Conservation (phyloP, 2,797 vertebrate species). For the Loris lydekkerianus region DNA sequence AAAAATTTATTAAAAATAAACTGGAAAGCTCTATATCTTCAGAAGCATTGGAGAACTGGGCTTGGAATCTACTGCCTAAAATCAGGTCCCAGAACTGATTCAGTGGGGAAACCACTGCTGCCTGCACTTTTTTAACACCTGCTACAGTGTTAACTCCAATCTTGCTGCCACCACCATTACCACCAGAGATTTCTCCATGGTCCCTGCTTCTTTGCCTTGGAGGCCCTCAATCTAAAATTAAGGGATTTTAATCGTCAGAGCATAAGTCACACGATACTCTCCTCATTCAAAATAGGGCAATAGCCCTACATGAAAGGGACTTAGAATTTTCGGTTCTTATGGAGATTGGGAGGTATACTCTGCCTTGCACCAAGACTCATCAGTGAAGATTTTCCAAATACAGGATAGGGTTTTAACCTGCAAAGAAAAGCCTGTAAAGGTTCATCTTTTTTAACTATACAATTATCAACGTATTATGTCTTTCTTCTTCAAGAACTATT, state of each 20-base stretch:
- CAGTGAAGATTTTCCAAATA: not conserved
- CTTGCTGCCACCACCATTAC: not conserved
- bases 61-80: not conserved
- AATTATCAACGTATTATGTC: not conserved
- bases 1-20: not conserved
- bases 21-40: not conserved
- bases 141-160: not conserved
- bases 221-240: not conserved
- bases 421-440: not conserved
- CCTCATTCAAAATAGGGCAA: not conserved
- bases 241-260: not conserved
- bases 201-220: not conserved
- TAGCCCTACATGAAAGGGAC: not conserved
- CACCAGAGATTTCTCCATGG: not conserved
- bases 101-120: not conserved
- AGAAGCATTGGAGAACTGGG: not conserved
- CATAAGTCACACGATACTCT: not conserved
- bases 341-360: not conserved
- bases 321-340: not conserved
- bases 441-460: not conserved
- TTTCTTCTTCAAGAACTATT: not conserved
- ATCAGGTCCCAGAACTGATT: not conserved
- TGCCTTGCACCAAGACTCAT: not conserved
- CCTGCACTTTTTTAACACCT: not conserved
- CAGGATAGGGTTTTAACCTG: not conserved